Evolutionary conservation across 2,113 vertebrate species (phyloP), one percentile per base, ranked within the genome.

Genomic region (Phalacrocorax brasilianus): DNA sequence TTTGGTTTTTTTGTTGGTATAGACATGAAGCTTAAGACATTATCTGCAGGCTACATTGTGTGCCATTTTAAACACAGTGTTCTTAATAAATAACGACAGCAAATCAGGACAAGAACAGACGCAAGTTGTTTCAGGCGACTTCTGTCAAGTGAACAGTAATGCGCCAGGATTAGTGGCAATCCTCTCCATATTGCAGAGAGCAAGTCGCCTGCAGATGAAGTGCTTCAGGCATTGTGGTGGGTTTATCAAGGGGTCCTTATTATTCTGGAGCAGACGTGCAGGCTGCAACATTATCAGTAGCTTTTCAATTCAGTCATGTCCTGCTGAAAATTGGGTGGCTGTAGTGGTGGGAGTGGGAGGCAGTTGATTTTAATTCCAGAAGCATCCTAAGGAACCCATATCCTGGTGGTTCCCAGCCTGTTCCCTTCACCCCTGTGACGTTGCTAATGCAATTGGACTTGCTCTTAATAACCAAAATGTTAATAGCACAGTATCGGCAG

Each of bases 61-160:
- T 96, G 96, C 93, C 97, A 91, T 96, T 96, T 96, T 95, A 95
- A 97, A 94, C 94, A 93, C 87, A 91, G 82, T 94, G 88, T 77
- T 97, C 97, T 96, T 97, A 97, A 97, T 97, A 97, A 96, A 96
- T 96, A 96, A 89, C 70, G 97, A 97, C 97, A 97, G 97, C 83
- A 94, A 97, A 97, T 96, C 95, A 96, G 97, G 96, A 91, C 95
- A 96, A 97, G 95, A 97, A 96, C 95, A 97, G 96, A 97, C 84
- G 84, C 89, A 93, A 96, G 96, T 97, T 97, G 93, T 98, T 97
- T 96, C 95, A 95, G 97, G 97, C 95, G 44, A 97, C 97, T 97
- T 96, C 97, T 97, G 97, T 97, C 96, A 97, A 97, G 96, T 92
- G 94, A 97, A 96, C 95, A 87, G 91, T 97, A 97, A 97, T 98